A percentile compares a stretch with the other conserved stretches of the same genome.
Conservation (phyloP, 1,140 invertebrate genomes). For the Dolichoris vasculosae region DNA sequence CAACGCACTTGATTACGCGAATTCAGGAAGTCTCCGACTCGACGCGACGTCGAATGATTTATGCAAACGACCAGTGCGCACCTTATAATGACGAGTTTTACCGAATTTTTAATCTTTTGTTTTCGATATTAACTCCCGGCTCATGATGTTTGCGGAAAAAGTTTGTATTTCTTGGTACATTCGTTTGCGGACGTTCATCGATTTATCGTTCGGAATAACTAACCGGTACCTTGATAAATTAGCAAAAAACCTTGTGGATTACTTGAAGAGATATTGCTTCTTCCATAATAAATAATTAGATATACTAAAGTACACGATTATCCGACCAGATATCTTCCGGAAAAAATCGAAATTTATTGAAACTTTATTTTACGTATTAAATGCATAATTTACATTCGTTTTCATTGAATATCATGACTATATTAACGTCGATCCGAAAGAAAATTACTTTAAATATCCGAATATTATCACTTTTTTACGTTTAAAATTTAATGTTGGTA, state of each 20-base stretch:
- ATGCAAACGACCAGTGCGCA: slow-evolving; percentile 11
- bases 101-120: slow-evolving; percentile 1
- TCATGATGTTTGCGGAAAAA: background rate
- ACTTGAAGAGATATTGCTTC: too few species aligned
- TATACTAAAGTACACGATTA: background rate
- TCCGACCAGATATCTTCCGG: background rate
- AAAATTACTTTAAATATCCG: too few species aligned
- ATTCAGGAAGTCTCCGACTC: slow-evolving; percentile 15
- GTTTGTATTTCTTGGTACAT: too few species aligned
- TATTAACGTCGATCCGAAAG: too few species aligned
- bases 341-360: background rate
- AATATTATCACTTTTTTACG: too few species aligned
- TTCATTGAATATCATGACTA: background rate
- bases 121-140: background rate
- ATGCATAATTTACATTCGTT: background rate
- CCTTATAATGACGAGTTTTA: background rate
- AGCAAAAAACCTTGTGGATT: too few species aligned
- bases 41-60: slow-evolving; percentile 21
- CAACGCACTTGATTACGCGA: slow-evolving; percentile 21
- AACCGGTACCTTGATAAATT: too few species aligned
- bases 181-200: too few species aligned
- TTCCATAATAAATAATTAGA: background rate
- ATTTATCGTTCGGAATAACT: too few species aligned
- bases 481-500: too few species aligned
- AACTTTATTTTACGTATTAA: background rate